Percentiles rank a stretch among this genome's conserved stretches.
These are phyloP conservation scores for Muscina levida DNA, from an alignment of 2,888 invertebrate species.

Conservation along the genomic window DNA sequence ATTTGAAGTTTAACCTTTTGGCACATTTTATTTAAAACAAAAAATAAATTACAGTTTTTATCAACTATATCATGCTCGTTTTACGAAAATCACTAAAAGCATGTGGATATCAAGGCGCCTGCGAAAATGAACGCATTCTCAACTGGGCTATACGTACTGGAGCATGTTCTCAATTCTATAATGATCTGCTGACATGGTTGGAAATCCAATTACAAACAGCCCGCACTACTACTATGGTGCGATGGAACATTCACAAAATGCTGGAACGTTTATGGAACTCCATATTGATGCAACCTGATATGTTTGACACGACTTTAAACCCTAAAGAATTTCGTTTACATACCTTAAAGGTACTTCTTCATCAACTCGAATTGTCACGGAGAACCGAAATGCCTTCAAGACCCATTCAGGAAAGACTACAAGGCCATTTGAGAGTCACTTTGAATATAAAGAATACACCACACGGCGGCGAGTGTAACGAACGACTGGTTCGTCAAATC, in stretches of 20 bases:
- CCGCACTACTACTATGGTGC: slow-evolving; percentile 37
- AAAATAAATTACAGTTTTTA: background rate
- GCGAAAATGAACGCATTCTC: slow-evolving; percentile 50
- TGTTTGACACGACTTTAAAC: slow-evolving; percentile 40
- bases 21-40: slow-evolving; percentile 5
- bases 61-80: slow-evolving; percentile 39
- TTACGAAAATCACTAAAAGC: slow-evolving; percentile 38
- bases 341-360: slow-evolving; percentile 46
- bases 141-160: slow-evolving; percentile 63
- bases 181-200: slow-evolving; percentile 62
- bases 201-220: slow-evolving; percentile 39
- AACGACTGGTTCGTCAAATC: slow-evolving; percentile 47
- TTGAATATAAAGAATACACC: slow-evolving; percentile 33
- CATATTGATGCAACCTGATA: slow-evolving; percentile 48
- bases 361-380: slow-evolving; percentile 44
- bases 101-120: slow-evolving; percentile 58
- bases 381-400: background rate
- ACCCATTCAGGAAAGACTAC: background rate
- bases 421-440: slow-evolving; percentile 20
- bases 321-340: slow-evolving; percentile 61
- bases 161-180: slow-evolving; percentile 64
- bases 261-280: slow-evolving; percentile 46
- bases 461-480: slow-evolving; percentile 31
- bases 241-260: slow-evolving; percentile 46
- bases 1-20: no score